Conservation (phyloP, 2,113 vertebrate species). For the Australoheros scitulus region DNA sequence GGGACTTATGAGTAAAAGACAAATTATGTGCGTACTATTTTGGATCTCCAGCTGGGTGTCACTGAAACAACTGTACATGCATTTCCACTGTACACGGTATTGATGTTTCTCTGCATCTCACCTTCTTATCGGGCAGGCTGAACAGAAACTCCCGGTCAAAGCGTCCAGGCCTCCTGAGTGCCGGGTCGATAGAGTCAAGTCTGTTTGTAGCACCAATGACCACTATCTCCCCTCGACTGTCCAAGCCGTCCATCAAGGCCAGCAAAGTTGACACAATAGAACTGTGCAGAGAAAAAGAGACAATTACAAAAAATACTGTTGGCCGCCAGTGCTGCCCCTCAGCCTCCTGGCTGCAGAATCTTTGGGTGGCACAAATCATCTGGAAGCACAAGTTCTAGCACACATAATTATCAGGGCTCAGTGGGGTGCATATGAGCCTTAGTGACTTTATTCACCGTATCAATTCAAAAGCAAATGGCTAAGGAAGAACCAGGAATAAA, state of each 20-base stretch:
- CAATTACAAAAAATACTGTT: not conserved
- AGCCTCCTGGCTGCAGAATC: too few species aligned
- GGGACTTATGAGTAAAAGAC: constrained; percentile 18
- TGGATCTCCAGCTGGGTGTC: constrained; percentile 15
- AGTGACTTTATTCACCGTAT: too few species aligned
- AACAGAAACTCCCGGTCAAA: constrained; percentile 99
- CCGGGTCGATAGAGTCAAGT: constrained; percentile 99
- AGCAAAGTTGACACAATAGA: constrained; percentile 98
- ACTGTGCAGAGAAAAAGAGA: constrained; percentile 66
- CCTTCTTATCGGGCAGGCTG: constrained; percentile 96
- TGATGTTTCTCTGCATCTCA: constrained; percentile 48
- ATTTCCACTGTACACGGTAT: not conserved
- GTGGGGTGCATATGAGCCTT: too few species aligned
- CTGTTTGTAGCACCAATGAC: constrained; percentile 99
- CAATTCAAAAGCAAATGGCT: too few species aligned
- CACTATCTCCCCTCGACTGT: constrained; percentile 98
- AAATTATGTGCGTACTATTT: not conserved
- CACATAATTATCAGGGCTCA: too few species aligned
- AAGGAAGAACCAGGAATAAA: too few species aligned
- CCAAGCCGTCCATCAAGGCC: constrained; percentile 98
- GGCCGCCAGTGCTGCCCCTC: too few species aligned
- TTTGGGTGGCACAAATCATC: too few species aligned
- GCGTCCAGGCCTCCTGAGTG: constrained; percentile 98
- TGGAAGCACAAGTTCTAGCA: too few species aligned
- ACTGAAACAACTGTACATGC: not conserved